phyloP scores from a whole-genome alignment of 2,888 invertebrate species.

The Eupithecia subumbrata region DNA sequence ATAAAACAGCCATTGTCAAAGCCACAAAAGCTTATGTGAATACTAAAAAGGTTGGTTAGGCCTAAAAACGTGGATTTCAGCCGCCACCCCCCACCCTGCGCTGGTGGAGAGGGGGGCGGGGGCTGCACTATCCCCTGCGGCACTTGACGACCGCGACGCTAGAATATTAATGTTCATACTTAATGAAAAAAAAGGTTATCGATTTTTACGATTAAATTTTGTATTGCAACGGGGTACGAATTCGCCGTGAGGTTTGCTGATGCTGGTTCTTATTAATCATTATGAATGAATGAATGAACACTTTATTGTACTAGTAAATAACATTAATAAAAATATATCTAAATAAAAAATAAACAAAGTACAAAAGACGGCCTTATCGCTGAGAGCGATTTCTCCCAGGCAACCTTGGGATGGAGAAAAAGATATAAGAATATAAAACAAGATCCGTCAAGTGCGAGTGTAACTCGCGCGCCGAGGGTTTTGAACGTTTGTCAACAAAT shows the following conservation, averaged over 20 bases:
- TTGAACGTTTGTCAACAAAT: too few relatives aligned
- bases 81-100: conserved; percentile 56
- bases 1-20: conserved; percentile 56
- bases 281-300: too few relatives aligned
- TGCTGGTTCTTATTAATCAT: too few relatives aligned
- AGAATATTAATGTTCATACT: conserved; percentile 78
- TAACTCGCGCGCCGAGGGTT: too few relatives aligned
- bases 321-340: too few relatives aligned
- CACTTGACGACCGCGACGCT: conserved; percentile 77
- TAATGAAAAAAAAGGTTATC: conserved; percentile 78
- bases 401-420: too few relatives aligned
- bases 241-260: background rate
- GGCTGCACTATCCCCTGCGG: conserved; percentile 70
- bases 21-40: conserved; percentile 65
- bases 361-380: too few relatives aligned
- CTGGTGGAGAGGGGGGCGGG: conserved; percentile 41
- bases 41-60: conserved; percentile 79
- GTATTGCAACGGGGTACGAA: background rate
- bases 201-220: conserved; percentile 53
- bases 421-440: too few relatives aligned
- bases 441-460: too few relatives aligned
- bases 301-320: too few relatives aligned
- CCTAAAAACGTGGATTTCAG: conserved; percentile 79
- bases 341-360: too few relatives aligned
- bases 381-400: too few relatives aligned